These are phyloP conservation scores for Gymnothorax reevesii DNA, from an alignment of 2,797 vertebrate genomes.

Conservation along the genomic window DNA sequence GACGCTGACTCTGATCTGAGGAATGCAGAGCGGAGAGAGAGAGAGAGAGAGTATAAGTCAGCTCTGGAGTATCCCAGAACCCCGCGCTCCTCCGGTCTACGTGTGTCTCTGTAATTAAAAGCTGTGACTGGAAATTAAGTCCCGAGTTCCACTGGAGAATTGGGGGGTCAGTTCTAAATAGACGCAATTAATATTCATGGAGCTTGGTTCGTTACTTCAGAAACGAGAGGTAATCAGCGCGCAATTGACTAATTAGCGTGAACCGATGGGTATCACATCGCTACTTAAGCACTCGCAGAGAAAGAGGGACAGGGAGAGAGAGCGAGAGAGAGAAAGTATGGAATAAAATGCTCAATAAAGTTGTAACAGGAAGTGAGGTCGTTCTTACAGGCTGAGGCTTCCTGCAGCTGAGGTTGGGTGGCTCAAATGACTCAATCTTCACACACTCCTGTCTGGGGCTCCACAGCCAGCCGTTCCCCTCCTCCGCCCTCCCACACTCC, in stretches of 20 bases:
- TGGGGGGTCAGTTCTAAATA: constrained; percentile 16
- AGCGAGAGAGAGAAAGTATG: no score
- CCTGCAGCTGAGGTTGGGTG: constrained; percentile 86
- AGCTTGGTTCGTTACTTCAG: constrained; percentile 5
- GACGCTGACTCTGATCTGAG: constrained; percentile 70
- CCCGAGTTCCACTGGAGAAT: neutral
- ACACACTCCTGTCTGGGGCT: constrained; percentile 84
- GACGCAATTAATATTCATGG: constrained; percentile 15
- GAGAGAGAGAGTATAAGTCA: constrained; percentile 22
- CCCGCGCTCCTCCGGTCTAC: neutral
- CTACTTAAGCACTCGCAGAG: neutral
- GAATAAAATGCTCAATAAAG: no score
- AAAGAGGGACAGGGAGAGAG: no score
- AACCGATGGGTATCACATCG: constrained; percentile 3
- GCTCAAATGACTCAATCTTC: constrained; percentile 79
- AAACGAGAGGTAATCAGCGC: neutral
- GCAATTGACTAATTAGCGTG: constrained; percentile 7
- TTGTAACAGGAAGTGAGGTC: neutral
- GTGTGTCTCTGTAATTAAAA: neutral
- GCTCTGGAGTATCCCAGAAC: neutral
- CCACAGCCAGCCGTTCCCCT: constrained; percentile 92
- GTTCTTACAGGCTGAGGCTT: constrained; percentile 68
- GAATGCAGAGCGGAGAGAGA: constrained; percentile 36
- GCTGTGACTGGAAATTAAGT: neutral
- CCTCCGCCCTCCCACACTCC: constrained; percentile 81